Conservation (phyloP, 2,113 vertebrate species). For the Gasterosteus nipponicus region DNA sequence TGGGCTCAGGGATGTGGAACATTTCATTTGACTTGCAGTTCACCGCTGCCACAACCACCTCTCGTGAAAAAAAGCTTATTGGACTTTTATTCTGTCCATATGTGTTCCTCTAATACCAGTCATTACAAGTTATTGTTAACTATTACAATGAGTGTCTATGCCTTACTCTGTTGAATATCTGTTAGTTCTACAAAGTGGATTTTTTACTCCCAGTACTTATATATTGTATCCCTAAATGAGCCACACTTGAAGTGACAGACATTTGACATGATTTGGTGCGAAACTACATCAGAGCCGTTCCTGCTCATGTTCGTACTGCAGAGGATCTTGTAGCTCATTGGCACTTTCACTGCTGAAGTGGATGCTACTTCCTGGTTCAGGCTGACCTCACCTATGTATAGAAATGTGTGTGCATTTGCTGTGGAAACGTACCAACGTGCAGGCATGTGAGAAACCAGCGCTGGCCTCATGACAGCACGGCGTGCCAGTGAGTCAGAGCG, state of each 20-base stretch:
- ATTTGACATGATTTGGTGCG: conserved; percentile 28
- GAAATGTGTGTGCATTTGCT: conserved; percentile 18
- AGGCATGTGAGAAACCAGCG: conserved; percentile 24
- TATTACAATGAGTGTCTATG: too few relatives aligned
- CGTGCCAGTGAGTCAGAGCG: conserved; percentile 13
- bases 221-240: conserved; percentile 27
- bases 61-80: neutral
- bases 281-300: conserved; percentile 14
- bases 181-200: conserved; percentile 5
- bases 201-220: neutral
- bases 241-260: neutral
- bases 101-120: neutral
- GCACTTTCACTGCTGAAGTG: too few relatives aligned
- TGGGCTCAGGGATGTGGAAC: neutral
- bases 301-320: neutral
- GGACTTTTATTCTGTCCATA: too few relatives aligned
- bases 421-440: neutral
- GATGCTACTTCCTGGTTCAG: neutral
- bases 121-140: too few relatives aligned
- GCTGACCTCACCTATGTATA: neutral
- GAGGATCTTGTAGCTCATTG: neutral
- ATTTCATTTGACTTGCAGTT: neutral
- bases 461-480: conserved; percentile 15
- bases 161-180: conserved; percentile 32
- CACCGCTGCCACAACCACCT: neutral